phyloP scores from a whole-genome alignment of 2,888 invertebrate genomes.

The Parelbella ahira region DNA sequence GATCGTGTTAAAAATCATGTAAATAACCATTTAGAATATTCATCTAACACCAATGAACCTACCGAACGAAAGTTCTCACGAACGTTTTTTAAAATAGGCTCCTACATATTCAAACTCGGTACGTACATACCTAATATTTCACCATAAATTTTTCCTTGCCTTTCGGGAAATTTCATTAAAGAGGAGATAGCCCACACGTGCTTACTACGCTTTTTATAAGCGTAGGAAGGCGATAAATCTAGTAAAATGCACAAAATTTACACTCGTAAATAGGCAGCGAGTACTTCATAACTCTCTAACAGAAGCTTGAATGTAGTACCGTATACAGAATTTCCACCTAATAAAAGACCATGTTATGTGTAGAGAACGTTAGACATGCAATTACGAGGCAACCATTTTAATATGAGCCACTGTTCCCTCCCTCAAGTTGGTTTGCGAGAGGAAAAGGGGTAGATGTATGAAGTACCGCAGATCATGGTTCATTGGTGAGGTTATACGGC shows the following conservation, averaged over 20 bases:
- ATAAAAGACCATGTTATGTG: constrained; percentile 77
- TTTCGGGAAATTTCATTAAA: constrained; percentile 23
- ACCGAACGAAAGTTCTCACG: too few relatives aligned
- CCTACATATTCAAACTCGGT: constrained; percentile 9
- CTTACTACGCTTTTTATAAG: constrained; percentile 20
- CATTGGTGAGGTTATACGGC: constrained; percentile 54
- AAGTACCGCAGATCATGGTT: constrained; percentile 52
- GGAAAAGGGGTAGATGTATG: constrained; percentile 50
- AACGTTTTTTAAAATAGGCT: too few relatives aligned
- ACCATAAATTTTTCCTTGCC: constrained; percentile 11
- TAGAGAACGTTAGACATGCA: constrained; percentile 75
- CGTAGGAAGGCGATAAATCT: constrained; percentile 18
- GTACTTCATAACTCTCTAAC: constrained; percentile 56
- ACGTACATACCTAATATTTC: not conserved
- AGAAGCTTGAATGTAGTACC: constrained; percentile 57
- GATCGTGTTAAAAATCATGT: too few relatives aligned
- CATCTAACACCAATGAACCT: too few relatives aligned
- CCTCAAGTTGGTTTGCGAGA: constrained; percentile 40
- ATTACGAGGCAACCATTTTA: constrained; percentile 64
- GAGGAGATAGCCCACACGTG: constrained; percentile 22
- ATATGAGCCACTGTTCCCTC: constrained; percentile 52
- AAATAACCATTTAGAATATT: too few relatives aligned
- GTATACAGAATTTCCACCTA: constrained; percentile 78
- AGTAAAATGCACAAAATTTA: constrained; percentile 29
- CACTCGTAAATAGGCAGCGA: constrained; percentile 28